Percentiles rank a stretch among this genome's conserved stretches.
These are phyloP conservation scores for Maniola hyperantus DNA, from an alignment of 2,888 invertebrate species.

Conservation along the genomic window DNA sequence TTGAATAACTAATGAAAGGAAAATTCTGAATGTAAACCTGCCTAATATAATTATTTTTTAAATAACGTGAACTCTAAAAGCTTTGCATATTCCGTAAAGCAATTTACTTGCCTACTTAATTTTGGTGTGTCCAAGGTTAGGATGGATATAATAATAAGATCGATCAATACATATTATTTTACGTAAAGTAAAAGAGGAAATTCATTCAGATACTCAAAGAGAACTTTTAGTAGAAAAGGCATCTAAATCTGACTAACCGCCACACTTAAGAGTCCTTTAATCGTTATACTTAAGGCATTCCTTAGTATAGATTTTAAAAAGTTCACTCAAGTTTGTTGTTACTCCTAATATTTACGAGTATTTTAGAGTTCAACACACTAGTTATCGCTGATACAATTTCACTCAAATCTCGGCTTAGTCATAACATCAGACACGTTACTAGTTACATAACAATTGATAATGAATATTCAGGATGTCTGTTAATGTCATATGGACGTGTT, in stretches of 20 bases:
- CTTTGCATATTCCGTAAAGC: conserved; percentile 4
- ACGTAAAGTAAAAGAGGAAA: not conserved
- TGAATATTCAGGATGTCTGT: conserved; percentile 41
- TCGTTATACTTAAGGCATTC: no score
- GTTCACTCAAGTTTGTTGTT: no score
- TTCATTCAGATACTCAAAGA: not conserved
- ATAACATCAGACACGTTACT: conserved; percentile 14
- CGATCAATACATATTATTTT: conserved; percentile 15
- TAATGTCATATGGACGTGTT: conserved; percentile 32
- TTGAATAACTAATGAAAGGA: not conserved
- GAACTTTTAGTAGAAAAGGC: no score
- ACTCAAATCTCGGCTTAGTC: conserved; percentile 13
- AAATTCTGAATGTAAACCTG: not conserved
- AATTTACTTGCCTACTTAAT: not conserved
- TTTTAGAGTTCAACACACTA: no score
- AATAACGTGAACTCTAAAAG: conserved; percentile 2
- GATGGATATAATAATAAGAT: not conserved
- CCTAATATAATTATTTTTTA: not conserved
- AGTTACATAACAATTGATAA: conserved; percentile 39
- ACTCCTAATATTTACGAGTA: no score
- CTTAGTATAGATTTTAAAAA: no score
- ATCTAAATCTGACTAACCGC: no score
- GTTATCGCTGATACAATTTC: no score
- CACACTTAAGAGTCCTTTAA: no score
- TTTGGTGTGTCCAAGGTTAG: conserved; percentile 3